Conservation (phyloP, 2,113 vertebrate species). For the Apistogramma diplotaenia region DNA sequence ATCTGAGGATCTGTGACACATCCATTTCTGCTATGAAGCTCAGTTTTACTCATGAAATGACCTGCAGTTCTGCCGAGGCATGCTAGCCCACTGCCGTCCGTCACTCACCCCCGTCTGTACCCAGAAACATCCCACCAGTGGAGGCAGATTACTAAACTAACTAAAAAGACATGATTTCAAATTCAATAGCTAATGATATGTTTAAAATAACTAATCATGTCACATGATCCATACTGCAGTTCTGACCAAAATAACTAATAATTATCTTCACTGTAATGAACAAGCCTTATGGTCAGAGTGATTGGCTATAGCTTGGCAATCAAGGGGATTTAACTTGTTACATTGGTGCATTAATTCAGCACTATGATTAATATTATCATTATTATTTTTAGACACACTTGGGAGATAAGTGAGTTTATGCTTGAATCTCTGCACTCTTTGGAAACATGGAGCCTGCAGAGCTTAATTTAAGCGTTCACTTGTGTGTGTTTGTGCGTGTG, state of each 20-base stretch:
- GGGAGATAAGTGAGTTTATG: background rate
- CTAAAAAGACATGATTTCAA: too few relatives aligned
- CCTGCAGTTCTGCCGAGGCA: too few relatives aligned
- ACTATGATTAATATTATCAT: background rate
- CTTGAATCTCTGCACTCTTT: background rate
- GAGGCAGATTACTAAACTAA: too few relatives aligned
- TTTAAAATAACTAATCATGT: too few relatives aligned
- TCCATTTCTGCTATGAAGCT: background rate
- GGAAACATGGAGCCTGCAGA: background rate
- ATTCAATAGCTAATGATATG: too few relatives aligned
- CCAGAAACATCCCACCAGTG: background rate
- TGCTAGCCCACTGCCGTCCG: fast-evolving
- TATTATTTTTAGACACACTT: background rate
- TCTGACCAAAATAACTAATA: fast-evolving
- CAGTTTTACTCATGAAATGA: background rate
- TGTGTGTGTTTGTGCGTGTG: background rate
- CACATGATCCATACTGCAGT: background rate
- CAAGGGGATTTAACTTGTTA: background rate
- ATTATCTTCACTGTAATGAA: background rate
- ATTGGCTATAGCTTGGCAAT: background rate
- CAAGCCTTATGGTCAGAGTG: too few relatives aligned
- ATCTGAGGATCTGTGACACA: background rate
- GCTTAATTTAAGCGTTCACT: background rate
- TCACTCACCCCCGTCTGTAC: background rate
- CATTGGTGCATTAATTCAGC: background rate